Conservation (phyloP, 2,797 vertebrate species). For the Falco biarmicus region DNA sequence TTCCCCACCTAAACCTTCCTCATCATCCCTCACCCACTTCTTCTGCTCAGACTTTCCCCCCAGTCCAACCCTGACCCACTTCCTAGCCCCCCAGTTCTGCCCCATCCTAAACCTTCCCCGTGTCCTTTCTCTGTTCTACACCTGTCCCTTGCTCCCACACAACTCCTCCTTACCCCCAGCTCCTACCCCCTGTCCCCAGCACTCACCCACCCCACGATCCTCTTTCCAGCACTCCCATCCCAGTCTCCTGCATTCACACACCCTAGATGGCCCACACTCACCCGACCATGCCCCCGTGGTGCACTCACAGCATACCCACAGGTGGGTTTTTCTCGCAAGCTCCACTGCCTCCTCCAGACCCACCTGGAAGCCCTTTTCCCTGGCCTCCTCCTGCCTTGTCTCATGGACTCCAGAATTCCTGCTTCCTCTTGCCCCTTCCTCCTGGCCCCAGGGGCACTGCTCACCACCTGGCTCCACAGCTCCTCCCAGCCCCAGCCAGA, state of each 20-base stretch:
- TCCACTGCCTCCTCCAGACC: background rate
- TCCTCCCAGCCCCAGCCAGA: background rate
- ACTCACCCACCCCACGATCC: background rate
- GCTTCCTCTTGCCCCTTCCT: background rate
- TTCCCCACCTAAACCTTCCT: background rate
- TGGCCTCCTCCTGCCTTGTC: background rate
- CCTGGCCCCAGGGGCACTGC: background rate
- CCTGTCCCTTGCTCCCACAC: background rate
- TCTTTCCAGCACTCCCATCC: background rate
- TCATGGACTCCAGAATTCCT: background rate
- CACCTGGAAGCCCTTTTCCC: background rate
- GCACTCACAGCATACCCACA: background rate
- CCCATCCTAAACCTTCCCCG: background rate
- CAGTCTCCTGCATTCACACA: background rate
- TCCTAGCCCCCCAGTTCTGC: background rate
- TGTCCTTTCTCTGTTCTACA: background rate
- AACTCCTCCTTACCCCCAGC: background rate
- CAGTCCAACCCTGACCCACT: no score
- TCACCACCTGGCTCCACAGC: background rate
- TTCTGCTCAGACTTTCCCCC: background rate
- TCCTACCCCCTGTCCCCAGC: background rate
- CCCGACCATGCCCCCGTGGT: fast-evolving
- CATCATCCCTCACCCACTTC: background rate
- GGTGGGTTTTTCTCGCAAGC: background rate
- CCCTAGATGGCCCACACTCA: background rate